Evolutionary conservation across 2,797 vertebrate genomes (phyloP), one percentile per base, ranked within the genome.

Genomic region (Antennarius maculatus): DNA sequence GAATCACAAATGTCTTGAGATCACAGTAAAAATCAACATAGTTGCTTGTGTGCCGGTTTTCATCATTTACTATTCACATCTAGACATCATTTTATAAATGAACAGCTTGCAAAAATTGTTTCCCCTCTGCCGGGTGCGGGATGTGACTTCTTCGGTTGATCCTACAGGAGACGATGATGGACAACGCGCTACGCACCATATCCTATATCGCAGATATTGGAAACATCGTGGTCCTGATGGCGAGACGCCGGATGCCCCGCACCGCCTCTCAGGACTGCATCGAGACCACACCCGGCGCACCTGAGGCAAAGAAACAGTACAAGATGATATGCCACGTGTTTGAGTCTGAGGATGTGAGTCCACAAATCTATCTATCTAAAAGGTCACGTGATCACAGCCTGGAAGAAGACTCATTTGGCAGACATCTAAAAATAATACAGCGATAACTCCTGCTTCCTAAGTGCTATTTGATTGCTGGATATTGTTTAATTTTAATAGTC

Each of bases 241-340:
- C 98, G 0, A 92, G 97, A 1, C 95, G 98, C 57, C 95, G 98
- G 49, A 97, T 97, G 96, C 97, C 97, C 0, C 90, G 97, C 10
- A 95, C 96, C 0, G 97, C 97, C 51, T 98, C 98, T 0, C 98
- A 99, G 88, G 98, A 99, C 89, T 99, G 97, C 66, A 98, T 99
- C 0, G 98, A 99, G 83, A 98, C 96, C n/a, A 99, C 97, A 0
- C 97, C 97, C 0, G 97, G 97, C 0, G 95, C 95, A 1, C 94
- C 95, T 0, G 97, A 99, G 83, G 95, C 94, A 23, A 97, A 96
- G 94, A 99, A 98, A 78, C 98, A 99, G 87, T 99, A 99, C 89
- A 99, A 99, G 92, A 99, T 99, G 98, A 97, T 99, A 73, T 99
- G 98, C 87, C 98, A 99, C 0, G 98, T 99, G 85, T 99, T 99